phyloP scores from a whole-genome alignment of 2,797 vertebrate genomes.

The Sebastes vulpes region DNA sequence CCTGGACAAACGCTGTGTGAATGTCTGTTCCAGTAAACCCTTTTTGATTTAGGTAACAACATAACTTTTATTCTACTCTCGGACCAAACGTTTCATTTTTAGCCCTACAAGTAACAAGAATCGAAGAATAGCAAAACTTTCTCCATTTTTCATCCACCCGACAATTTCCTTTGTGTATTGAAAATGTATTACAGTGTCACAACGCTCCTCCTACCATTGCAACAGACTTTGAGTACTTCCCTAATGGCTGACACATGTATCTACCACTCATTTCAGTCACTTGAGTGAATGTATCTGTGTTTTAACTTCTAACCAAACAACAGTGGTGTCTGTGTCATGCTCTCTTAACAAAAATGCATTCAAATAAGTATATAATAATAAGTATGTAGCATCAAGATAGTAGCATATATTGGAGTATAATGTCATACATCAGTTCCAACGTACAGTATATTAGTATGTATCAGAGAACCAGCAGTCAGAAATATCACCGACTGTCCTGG shows the following conservation, averaged over 20 bases:
- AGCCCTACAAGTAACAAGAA: not conserved
- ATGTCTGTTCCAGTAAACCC: not conserved
- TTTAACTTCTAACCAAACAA: not conserved
- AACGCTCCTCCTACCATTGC: not conserved
- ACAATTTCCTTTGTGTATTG: not conserved
- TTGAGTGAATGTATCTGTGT: not conserved
- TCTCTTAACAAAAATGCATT: not conserved
- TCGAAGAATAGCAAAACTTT: not conserved
- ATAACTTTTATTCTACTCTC: not conserved
- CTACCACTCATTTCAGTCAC: not conserved
- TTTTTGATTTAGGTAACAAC: not conserved
- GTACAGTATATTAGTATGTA: not conserved
- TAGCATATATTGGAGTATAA: not conserved
- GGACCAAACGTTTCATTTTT: not conserved
- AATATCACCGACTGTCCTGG: not conserved
- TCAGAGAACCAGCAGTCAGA: constrained; percentile 9
- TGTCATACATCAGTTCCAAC: constrained; percentile 8
- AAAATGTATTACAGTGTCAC: not conserved
- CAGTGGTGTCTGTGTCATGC: not conserved
- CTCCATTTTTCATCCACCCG: not conserved
- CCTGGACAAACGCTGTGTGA: not conserved
- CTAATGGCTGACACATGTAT: not conserved
- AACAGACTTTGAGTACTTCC: not conserved
- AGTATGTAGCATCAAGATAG: not conserved
- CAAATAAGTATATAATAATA: not conserved